Evolutionary conservation across 2,797 vertebrate genomes (phyloP), one percentile per base, ranked within the genome.

Genomic region (Sphenopsis melanotis): DNA sequence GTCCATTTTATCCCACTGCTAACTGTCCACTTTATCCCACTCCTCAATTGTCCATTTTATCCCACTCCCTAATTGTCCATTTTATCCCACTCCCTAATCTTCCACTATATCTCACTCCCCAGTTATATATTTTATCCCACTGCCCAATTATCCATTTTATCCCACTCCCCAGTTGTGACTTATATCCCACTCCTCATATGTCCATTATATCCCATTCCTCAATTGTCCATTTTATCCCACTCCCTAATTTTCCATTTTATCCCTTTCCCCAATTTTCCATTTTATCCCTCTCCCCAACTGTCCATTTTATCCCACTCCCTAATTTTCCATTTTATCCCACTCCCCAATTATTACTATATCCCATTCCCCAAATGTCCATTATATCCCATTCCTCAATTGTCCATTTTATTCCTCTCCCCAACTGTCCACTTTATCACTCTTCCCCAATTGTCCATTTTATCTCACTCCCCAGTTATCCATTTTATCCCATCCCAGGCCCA

Each of bases 281-380:
- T 37, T 0, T 18, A 74, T 47, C 41, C 30, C 3, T 0, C 0
- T 57, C 6, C 12, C 12, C 22, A 19, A 2, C 0, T 15, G 0
- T 19, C 9, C 9, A 15, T 10, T 39, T 0, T 17, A 24, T 49
- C 37, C 20, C 3, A 12, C 37, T 47, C 46, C 20, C 11, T 11
- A 44, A 11, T 5, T 46, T 1, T 27, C 24, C 41, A 30, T 19
- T 30, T 0, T 6, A 36, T 30, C 56, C 36, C 5, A 0, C 6
- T 46, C 20, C 46, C 46, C 46, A 47, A 24, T n/a, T n/a, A n/a
- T n/a, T n/a, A n/a, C n/a, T n/a, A n/a, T 49, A 49, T 26, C 5
- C 9, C 47, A 1, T 2, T 27, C 15, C 24, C 3, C 15, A 27
- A 6, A 4, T 47, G 2, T 30, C 16, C 10, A 11, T 50, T 50